phyloP scores from a whole-genome alignment of 2,797 vertebrate species.

The Malacoraja senta region DNA sequence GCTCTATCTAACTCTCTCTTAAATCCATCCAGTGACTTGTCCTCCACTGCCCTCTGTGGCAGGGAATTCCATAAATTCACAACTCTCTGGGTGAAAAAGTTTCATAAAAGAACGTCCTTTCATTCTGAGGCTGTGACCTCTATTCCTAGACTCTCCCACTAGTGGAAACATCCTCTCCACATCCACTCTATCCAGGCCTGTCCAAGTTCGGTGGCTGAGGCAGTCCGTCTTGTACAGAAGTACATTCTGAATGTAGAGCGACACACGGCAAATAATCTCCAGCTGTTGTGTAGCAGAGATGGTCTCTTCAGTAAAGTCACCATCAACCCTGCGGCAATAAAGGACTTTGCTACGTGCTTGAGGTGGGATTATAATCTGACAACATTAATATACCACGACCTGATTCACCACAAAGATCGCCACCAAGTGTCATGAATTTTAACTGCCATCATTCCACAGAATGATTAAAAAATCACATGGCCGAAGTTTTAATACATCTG shows the following conservation, averaged over 20 bases:
- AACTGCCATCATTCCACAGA: not conserved
- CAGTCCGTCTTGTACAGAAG: not conserved
- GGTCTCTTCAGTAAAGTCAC: not conserved
- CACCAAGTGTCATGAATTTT: not conserved
- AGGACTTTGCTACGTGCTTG: not conserved
- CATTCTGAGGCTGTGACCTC: too few species aligned
- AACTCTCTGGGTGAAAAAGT: too few species aligned
- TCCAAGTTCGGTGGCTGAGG: not conserved
- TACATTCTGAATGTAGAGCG: not conserved
- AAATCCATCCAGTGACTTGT: too few species aligned
- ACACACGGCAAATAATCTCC: not conserved
- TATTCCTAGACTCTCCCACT: too few species aligned
- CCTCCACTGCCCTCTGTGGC: too few species aligned
- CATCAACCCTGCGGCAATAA: not conserved
- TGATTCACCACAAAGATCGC: not conserved
- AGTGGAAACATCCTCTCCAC: too few species aligned
- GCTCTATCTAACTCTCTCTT: too few species aligned
- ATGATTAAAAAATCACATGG: not conserved
- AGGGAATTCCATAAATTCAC: too few species aligned
- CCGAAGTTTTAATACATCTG: not conserved
- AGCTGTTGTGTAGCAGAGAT: not conserved
- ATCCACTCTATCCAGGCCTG: too few species aligned
- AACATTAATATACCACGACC: not conserved
- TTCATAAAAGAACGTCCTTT: too few species aligned
- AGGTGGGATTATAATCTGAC: not conserved